Evolutionary conservation across 1,140 invertebrate genomes (phyloP).

Genomic region (Odontomachus brunneus): DNA sequence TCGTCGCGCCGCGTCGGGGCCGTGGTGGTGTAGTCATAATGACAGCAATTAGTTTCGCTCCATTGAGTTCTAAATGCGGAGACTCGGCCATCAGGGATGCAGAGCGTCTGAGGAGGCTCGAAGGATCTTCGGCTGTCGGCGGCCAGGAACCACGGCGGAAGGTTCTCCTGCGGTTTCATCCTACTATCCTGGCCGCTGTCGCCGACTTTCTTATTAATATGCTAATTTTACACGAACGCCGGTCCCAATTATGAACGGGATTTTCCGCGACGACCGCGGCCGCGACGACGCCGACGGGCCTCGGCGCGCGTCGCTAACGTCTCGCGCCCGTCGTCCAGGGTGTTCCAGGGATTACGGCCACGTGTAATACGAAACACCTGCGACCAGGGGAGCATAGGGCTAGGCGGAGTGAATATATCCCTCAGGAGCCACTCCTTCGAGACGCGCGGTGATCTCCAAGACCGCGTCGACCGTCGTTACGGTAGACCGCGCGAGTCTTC

Average conservation of each 20-base stretch:
- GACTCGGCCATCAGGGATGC: constrained; percentile 82
- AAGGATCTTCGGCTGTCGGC: constrained; percentile 75
- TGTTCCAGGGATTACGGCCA: constrained; percentile 76
- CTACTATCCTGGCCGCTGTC: constrained; percentile 85
- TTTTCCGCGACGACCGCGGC: background rate
- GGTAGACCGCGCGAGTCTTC: background rate
- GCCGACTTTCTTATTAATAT: constrained; percentile 86
- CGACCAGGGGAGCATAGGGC: constrained; percentile 80
- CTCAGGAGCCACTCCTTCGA: constrained; percentile 41
- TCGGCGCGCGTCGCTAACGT: background rate
- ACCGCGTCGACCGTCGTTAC: background rate
- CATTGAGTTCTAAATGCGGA: constrained; percentile 86
- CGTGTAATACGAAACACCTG: constrained; percentile 84
- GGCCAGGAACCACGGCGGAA: constrained; percentile 63
- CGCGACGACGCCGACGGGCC: constrained; percentile 4
- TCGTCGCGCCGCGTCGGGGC: background rate
- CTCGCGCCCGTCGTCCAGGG: constrained; percentile 61
- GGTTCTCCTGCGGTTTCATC: constrained; percentile 81
- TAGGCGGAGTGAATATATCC: constrained; percentile 59
- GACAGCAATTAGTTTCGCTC: constrained; percentile 83
- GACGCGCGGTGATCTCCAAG: constrained; percentile 1
- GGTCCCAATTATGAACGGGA: constrained; percentile 65
- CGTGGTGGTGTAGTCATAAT: constrained; percentile 58
- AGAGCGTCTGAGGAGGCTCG: constrained; percentile 79
- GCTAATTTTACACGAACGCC: constrained; percentile 81